These are phyloP conservation scores for Thunnus maccoyii DNA, from an alignment of 2,113 vertebrate species.

Conservation along the genomic window DNA sequence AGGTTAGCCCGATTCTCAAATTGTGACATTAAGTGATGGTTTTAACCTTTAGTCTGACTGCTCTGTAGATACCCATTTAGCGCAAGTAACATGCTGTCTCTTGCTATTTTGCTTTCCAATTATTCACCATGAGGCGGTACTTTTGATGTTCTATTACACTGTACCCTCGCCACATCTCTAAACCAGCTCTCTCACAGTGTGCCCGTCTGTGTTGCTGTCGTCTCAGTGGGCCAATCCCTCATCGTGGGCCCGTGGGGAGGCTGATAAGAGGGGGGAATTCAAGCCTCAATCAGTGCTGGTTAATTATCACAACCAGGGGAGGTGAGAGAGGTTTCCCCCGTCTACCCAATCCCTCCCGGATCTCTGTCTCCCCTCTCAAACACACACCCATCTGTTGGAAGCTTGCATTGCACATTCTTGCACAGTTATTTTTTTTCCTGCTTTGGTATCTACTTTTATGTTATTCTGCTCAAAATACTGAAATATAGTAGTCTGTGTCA, in stretches of 20 bases:
- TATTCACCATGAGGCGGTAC: conserved; percentile 18
- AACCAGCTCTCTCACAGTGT: conserved; percentile 42
- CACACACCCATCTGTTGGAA: conserved; percentile 11
- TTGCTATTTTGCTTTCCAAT: conserved; percentile 44
- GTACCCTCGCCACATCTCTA: conserved; percentile 7
- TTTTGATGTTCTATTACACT: conserved; percentile 6
- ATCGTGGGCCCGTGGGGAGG: conserved; percentile 57
- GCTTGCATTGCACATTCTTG: neutral
- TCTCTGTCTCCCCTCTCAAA: conserved; percentile 45
- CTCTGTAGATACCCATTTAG: conserved; percentile 31
- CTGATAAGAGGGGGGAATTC: conserved; percentile 74
- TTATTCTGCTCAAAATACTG: neutral
- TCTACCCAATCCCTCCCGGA: conserved; percentile 57
- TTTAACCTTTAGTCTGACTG: conserved; percentile 67
- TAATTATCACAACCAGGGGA: conserved; percentile 82
- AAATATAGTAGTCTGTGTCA: neutral
- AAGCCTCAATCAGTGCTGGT: conserved; percentile 79
- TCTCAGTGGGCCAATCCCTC: conserved; percentile 63
- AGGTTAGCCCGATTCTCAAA: conserved; percentile 59
- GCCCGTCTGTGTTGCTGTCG: conserved; percentile 36
- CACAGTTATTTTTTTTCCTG: neutral
- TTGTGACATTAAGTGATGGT: conserved; percentile 62
- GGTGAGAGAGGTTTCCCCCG: conserved; percentile 65
- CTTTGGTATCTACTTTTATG: neutral
- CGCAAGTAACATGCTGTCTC: conserved; percentile 38